These are phyloP conservation scores for Calyptommatus sinebrachiatus DNA, from an alignment of 2,113 vertebrate genomes.

Conservation along the genomic window DNA sequence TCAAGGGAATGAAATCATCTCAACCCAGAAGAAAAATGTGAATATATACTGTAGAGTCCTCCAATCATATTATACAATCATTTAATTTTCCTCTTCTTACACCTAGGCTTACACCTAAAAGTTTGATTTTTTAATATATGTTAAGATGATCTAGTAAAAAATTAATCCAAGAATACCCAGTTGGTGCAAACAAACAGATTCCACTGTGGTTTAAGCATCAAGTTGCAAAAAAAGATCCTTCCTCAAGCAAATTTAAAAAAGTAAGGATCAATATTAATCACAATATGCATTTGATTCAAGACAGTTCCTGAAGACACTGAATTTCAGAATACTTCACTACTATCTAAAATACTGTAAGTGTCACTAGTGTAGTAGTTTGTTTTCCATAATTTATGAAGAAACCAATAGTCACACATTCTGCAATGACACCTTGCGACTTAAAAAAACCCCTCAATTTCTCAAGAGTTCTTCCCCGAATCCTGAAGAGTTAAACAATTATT, in stretches of 20 bases:
- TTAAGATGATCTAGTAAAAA: slow-evolving; percentile 43
- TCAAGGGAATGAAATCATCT: slow-evolving; percentile 43
- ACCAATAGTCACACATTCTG: slow-evolving; percentile 27
- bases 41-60: slow-evolving; percentile 43
- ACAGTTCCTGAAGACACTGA: neutral
- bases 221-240: slow-evolving; percentile 45
- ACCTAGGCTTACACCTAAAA: slow-evolving; percentile 42
- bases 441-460: too few relatives aligned
- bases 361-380: neutral
- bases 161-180: slow-evolving; percentile 48
- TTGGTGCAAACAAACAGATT: slow-evolving; percentile 53
- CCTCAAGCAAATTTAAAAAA: slow-evolving; percentile 14
- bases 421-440: slow-evolving; percentile 1
- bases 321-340: neutral
- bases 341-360: neutral
- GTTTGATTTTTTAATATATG: slow-evolving; percentile 44
- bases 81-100: slow-evolving; percentile 50
- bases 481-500: too few relatives aligned
- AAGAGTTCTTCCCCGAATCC: too few relatives aligned
- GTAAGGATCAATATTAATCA: neutral
- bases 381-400: slow-evolving; percentile 23
- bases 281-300: slow-evolving; percentile 12
- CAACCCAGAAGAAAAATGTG: slow-evolving; percentile 26
- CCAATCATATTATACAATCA: slow-evolving; percentile 17
- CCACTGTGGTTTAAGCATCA: slow-evolving; percentile 46